Percentiles rank a stretch among this genome's conserved stretches.
phyloP scores from a whole-genome alignment of 2,797 vertebrate genomes.

The Microctenopoma stevenorrisi region DNA sequence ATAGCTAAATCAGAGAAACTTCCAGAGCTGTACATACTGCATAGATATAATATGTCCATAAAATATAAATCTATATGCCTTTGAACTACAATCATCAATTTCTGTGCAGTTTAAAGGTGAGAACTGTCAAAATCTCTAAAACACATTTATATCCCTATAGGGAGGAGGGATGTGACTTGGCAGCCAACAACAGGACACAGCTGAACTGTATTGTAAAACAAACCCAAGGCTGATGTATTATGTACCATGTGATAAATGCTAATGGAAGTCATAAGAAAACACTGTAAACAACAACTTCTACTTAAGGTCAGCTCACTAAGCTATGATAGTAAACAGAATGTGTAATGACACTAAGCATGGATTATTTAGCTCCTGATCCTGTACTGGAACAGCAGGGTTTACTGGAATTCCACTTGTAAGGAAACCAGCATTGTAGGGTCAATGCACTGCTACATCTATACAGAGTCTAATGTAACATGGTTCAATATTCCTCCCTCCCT shows the following conservation, averaged over 20 bases:
- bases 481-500: slow-evolving; percentile 54
- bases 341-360: slow-evolving; percentile 11
- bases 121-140: slow-evolving; percentile 5
- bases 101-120: neutral
- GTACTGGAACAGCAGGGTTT: slow-evolving; percentile 19
- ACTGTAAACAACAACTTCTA: slow-evolving; percentile 31
- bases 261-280: slow-evolving; percentile 42
- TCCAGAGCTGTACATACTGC: too few relatives aligned
- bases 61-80: neutral
- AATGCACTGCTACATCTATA: slow-evolving; percentile 32
- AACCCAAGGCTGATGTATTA: slow-evolving; percentile 28
- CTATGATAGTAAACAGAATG: slow-evolving; percentile 16
- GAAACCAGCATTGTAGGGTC: slow-evolving; percentile 26
- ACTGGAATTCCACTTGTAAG: slow-evolving; percentile 27
- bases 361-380: slow-evolving; percentile 35
- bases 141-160: neutral
- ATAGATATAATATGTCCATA: neutral
- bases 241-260: slow-evolving; percentile 28
- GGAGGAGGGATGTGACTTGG: slow-evolving; percentile 7
- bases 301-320: slow-evolving; percentile 26
- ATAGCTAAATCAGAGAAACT: too few relatives aligned
- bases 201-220: slow-evolving; percentile 20
- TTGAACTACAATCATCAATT: neutral
- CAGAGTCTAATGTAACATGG: slow-evolving; percentile 49
- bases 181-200: slow-evolving; percentile 14